Conservation (phyloP, 2,113 vertebrate genomes). For the Gobio gobio region DNA sequence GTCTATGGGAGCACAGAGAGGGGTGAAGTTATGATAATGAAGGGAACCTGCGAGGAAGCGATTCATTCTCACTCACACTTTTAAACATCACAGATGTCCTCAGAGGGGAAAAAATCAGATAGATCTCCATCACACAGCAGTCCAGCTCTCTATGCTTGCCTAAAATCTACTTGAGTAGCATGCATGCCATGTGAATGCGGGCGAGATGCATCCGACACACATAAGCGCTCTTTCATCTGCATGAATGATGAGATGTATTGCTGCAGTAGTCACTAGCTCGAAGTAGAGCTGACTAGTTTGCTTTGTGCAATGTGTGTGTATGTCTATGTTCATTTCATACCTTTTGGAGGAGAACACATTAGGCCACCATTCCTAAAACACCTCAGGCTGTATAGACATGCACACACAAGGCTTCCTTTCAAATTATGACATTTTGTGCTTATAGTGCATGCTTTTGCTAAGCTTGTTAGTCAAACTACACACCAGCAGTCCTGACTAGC, state of each 20-base stretch:
- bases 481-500: conserved; percentile 85
- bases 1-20: neutral
- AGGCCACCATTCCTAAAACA: neutral
- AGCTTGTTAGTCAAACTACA: conserved; percentile 88
- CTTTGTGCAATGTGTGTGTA: neutral
- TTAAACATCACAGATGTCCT: conserved; percentile 47
- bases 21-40: conserved; percentile 52
- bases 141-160: conserved; percentile 69
- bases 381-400: conserved; percentile 34
- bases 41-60: conserved; percentile 46
- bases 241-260: conserved; percentile 67
- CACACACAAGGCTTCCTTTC: conserved; percentile 54
- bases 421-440: conserved; percentile 21
- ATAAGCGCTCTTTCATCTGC: conserved; percentile 83
- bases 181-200: conserved; percentile 91
- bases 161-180: conserved; percentile 76
- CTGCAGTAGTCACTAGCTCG: neutral
- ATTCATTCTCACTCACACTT: conserved; percentile 44
- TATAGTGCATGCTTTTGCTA: conserved; percentile 81
- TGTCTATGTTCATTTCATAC: neutral
- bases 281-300: neutral
- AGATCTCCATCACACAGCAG: conserved; percentile 33
- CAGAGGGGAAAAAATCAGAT: conserved; percentile 34
- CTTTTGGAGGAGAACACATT: conserved; percentile 13
- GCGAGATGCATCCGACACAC: conserved; percentile 80